These are phyloP conservation scores for Meiosimyza decipiens DNA, from an alignment of 2,888 invertebrate species.

Conservation along the genomic window DNA sequence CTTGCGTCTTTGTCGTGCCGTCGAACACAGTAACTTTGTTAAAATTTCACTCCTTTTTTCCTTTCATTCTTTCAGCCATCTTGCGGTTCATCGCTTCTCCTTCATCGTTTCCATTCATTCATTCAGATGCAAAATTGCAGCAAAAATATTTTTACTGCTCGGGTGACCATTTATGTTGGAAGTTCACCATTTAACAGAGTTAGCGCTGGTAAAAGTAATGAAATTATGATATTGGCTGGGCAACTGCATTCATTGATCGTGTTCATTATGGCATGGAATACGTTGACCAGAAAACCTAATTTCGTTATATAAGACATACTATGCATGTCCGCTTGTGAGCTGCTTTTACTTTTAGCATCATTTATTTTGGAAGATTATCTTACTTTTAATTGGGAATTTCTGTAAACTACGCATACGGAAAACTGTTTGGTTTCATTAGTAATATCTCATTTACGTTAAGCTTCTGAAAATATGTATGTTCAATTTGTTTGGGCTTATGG, in stretches of 20 bases:
- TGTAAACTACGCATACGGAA: too few relatives aligned
- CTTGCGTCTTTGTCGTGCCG: conserved; percentile 41
- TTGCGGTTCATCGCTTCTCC: conserved; percentile 43
- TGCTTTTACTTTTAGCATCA: too few relatives aligned
- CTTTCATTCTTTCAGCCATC: conserved; percentile 5
- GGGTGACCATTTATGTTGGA: conserved; percentile 22
- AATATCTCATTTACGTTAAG: too few relatives aligned
- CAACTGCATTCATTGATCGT: conserved; percentile 13
- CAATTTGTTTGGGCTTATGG: too few relatives aligned
- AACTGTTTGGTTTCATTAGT: too few relatives aligned
- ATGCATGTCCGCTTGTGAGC: too few relatives aligned
- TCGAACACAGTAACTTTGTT: conserved; percentile 41
- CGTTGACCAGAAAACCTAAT: conserved; percentile 30
- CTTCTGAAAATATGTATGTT: too few relatives aligned
- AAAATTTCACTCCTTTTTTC: conserved; percentile 37
- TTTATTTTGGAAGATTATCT: too few relatives aligned
- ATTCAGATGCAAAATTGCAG: neutral
- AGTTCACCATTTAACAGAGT: conserved; percentile 20
- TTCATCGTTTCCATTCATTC: conserved; percentile 58
- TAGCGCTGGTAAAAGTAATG: conserved; percentile 14
- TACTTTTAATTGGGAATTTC: too few relatives aligned
- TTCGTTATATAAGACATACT: neutral
- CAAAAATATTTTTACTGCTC: conserved; percentile 6
- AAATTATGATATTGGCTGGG: conserved; percentile 12
- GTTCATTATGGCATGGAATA: conserved; percentile 25